Evolutionary conservation across 2,113 vertebrate genomes (phyloP).

Genomic region (Origma solitaria): DNA sequence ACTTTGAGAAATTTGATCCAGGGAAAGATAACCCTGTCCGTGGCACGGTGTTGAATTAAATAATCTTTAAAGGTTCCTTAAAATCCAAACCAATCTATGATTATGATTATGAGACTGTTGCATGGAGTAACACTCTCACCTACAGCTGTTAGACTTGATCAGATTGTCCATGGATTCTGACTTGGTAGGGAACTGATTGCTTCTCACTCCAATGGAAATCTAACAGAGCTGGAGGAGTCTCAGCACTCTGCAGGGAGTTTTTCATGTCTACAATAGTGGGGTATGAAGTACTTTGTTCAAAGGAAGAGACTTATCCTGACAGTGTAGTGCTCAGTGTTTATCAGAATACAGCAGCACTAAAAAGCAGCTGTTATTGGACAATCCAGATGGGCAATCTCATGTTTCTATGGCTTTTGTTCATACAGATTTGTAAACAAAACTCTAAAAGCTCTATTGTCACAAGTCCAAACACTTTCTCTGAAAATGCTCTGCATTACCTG

Average conservation of each 20-base stretch:
- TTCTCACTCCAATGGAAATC: background rate
- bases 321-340: background rate
- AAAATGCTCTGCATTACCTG: conserved; percentile 59
- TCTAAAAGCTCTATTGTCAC: background rate
- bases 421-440: background rate
- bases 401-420: background rate
- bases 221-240: background rate
- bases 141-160: background rate
- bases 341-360: background rate
- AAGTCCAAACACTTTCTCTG: background rate
- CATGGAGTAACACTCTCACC: background rate
- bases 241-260: background rate
- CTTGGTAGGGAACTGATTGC: background rate
- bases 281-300: background rate
- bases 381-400: background rate
- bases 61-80: background rate
- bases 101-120: background rate
- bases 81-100: background rate
- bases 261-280: background rate
- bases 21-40: background rate
- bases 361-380: background rate
- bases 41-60: background rate
- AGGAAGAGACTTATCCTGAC: background rate
- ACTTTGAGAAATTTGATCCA: background rate
- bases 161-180: background rate